Percentiles rank a stretch among this genome's conserved stretches.
Evolutionary conservation across 2,888 invertebrate species (phyloP).

Genomic region (Lymantria monacha): DNA sequence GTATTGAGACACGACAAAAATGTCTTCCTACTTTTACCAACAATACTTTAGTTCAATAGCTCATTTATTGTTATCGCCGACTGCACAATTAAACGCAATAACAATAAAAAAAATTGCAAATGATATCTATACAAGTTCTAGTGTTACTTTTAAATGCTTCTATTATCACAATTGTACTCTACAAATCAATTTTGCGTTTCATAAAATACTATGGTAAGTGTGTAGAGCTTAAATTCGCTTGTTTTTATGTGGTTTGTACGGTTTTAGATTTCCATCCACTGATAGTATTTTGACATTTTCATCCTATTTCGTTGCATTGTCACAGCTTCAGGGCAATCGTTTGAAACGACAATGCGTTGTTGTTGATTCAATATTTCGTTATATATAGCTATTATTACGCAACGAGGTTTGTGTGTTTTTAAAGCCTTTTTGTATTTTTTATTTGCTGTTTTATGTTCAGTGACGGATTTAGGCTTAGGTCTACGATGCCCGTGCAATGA

Average conservation of each 20-base stretch:
- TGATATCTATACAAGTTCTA: slow-evolving; percentile 68
- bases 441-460: not conserved
- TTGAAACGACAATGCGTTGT: slow-evolving; percentile 53
- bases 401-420: not conserved
- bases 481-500: no score
- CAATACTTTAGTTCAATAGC: slow-evolving; percentile 39
- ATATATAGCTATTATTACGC: slow-evolving; percentile 21
- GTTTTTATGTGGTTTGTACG: slow-evolving; percentile 15
- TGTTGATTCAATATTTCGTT: slow-evolving; percentile 25
- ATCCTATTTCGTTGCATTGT: slow-evolving; percentile 73
- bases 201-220: slow-evolving; percentile 1
- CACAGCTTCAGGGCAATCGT: slow-evolving; percentile 67
- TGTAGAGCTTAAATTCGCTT: slow-evolving; percentile 21
- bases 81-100: slow-evolving; percentile 42
- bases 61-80: slow-evolving; percentile 46
- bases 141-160: slow-evolving; percentile 58
- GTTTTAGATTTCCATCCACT: slow-evolving; percentile 58
- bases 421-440: not conserved
- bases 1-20: slow-evolving; percentile 43
- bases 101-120: slow-evolving; percentile 50
- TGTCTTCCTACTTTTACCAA: slow-evolving; percentile 46
- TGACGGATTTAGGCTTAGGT: no score
- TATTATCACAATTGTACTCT: slow-evolving; percentile 20
- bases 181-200: slow-evolving; percentile 4
- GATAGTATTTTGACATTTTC: slow-evolving; percentile 80